Base-by-base conservation (phyloP, 1,140 invertebrate species). In the Arion vulgaris region DNA sequence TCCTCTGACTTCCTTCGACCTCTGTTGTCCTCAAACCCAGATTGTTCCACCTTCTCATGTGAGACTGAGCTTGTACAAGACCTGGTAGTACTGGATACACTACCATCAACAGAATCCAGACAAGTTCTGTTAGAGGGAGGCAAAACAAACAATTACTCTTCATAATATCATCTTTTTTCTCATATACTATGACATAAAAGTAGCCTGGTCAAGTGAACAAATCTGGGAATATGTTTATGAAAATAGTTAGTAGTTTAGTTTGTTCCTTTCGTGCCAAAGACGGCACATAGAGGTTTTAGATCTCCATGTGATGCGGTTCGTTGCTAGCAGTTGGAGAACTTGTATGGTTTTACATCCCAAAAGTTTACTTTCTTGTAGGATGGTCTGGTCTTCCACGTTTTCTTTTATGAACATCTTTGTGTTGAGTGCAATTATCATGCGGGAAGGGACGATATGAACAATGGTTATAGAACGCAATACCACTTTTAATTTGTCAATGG, bases 1-100 rank as follows among this genome's bases (percentile, higher is more conserved):
- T 75, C 73, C 23, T 7, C 73, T 28, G 73, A 75, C 45, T 51
- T 75, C 45, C 73, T 75, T 41, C 73, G 73, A 75, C 73, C 73
- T 51, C n/a, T 75, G n/a, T n/a, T n/a, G 73, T 75, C 73, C 45
- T 45, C 73, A 11, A 34, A 34, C 5, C 38, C 73, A 11, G 45
- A 49, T 39, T 45, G 36, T 23, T 45, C 45, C 1, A 34, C 45
- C 23, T 75, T 51, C 2, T 51, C 45, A 41, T 51, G 41, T 32
- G 45, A 75, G 17, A 5, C 9, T 51, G 38, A 32, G n/a, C 73
- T 51, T n/a, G 34, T 74, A 5, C 41, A 11, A 34, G 13, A 32
- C 34, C 1, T 28, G 62, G n/a, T 66, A 23, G n/a, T 15, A 7
- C 5, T 51, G 45, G 11, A 39, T 7, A 13, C 36, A 17, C 32